Conservation (phyloP, 1,140 invertebrate species). For the Drosophila rhopaloa region DNA sequence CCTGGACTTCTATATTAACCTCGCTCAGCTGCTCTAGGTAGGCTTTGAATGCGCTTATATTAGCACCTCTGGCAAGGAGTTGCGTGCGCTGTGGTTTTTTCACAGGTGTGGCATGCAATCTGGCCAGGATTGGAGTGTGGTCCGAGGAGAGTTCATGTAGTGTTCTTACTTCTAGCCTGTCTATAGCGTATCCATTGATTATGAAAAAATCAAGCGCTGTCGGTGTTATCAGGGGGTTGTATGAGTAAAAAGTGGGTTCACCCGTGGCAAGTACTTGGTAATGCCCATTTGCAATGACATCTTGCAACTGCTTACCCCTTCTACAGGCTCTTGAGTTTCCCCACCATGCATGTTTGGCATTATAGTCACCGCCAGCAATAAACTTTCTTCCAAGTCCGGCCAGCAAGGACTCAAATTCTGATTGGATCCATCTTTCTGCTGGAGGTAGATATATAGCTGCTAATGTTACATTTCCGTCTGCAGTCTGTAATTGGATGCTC, state of each 20-base stretch:
- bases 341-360: not conserved
- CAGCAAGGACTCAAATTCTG: not conserved
- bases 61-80: constrained; percentile 2
- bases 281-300: constrained; percentile 1
- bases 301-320: constrained; percentile 2
- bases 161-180: not conserved
- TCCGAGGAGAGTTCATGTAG: not conserved
- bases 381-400: not conserved
- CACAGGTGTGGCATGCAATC: constrained; percentile 1
- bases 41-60: constrained; percentile 6
- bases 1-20: no score
- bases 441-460: not conserved
- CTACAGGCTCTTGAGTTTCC: not conserved
- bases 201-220: no score
- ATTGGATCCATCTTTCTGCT: not conserved
- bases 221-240: no score
- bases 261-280: no score
- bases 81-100: not conserved
- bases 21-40: no score
- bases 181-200: no score
- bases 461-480: not conserved
- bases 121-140: not conserved
- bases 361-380: not conserved
- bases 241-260: no score
- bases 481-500: not conserved